A percentile compares a stretch with the other conserved stretches of the same genome.
Evolutionary conservation across 1,140 invertebrate species (phyloP).

Genomic region (Wiebesia pumilae): DNA sequence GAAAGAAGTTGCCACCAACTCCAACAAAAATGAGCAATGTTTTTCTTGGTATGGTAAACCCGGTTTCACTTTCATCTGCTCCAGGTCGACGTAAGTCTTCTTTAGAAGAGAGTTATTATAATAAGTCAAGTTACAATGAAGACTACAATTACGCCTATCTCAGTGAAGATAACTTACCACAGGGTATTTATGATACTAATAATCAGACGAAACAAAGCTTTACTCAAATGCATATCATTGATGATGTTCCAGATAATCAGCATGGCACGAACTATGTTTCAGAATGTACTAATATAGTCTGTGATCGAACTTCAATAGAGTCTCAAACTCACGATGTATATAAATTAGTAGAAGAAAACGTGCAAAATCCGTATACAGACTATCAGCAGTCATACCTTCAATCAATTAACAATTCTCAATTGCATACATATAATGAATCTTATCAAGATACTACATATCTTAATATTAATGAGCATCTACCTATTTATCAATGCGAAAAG

Average conservation of each 20-base stretch:
- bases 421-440: constrained; percentile 65
- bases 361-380: neutral
- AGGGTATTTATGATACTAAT: constrained; percentile 67
- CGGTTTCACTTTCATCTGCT: constrained; percentile 75
- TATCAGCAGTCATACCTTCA: constrained; percentile 62
- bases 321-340: neutral
- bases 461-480: constrained; percentile 54
- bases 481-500: constrained; percentile 59
- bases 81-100: constrained; percentile 75
- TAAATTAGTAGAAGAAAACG: neutral
- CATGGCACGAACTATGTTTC: neutral
- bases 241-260: constrained; percentile 32
- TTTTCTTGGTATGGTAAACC: constrained; percentile 64
- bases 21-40: constrained; percentile 72
- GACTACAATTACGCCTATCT: constrained; percentile 83
- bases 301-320: neutral
- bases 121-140: constrained; percentile 78
- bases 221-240: constrained; percentile 55
- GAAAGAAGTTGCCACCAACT: constrained; percentile 71
- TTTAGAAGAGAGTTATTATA: constrained; percentile 73
- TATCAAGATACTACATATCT: constrained; percentile 66
- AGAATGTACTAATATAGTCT: neutral
- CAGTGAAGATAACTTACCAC: constrained; percentile 78
- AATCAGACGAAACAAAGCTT: neutral
- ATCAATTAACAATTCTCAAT: constrained; percentile 73